Evolutionary conservation across 2,113 vertebrate species (phyloP), one percentile per base, ranked within the genome.

Genomic region (Dinomys branickii): DNA sequence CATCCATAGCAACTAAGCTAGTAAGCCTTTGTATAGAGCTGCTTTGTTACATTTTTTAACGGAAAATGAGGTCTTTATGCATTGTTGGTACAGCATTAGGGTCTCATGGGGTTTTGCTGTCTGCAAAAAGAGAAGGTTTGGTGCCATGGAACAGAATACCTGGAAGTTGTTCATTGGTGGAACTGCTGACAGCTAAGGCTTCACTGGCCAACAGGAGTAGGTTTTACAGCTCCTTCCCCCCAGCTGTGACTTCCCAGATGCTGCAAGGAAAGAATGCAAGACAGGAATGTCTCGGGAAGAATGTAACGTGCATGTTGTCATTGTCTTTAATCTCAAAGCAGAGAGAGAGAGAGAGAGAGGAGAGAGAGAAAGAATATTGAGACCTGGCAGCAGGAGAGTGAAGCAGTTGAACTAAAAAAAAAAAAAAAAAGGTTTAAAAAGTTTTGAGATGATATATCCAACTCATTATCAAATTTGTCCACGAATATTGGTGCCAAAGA

Each of bases 201-300:
- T 61, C n/a, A 91, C 59, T 30, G 12, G 96, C 69, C 61, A 75
- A 78, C 63, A 63, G 65, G 61, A 24, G 92, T 92, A 75, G 14
- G 92, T 94, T 95, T 96, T 94, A 58, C 78, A 88, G 88, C 75
- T 86, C 41, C 73, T 92, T 94, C 93, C 78, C 77, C 73, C 83
- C 16, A 71, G 93, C 96, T 83, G 52, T 7, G 56, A 7, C 88
- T 97, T 97, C 16, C 1, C 94, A 97, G 80, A 94, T 97, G 94
- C 87, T 97, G 96, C 14, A 85, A 97, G 96, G 97, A 98, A 98
- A 97, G 92, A 94, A 95, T 88, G 81, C 0, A 20, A 97, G 97
- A 89, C 94, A 98, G 96, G 98, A 98, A 97, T 96, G 95, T 0
- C 4, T 98, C 80, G 95, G 85, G 91, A 87, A 87, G 93, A 94